A percentile compares a stretch with the other conserved stretches of the same genome.
phyloP scores from a whole-genome alignment of 2,797 vertebrate species.

The Rhabdophis nuchalis region DNA sequence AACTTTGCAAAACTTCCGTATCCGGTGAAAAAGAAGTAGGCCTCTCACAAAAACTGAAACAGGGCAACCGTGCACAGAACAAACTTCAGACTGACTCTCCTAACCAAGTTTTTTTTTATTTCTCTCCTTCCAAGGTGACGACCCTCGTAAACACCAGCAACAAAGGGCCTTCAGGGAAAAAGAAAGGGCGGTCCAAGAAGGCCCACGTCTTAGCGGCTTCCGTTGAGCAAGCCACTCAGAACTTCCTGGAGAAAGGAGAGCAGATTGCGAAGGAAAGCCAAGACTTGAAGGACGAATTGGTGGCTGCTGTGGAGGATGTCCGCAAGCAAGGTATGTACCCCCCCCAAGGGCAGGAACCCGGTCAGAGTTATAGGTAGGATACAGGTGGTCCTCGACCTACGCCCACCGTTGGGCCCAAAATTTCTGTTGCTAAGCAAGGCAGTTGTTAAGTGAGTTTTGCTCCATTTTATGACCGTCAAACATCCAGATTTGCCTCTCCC shows the following conservation, averaged over 20 bases:
- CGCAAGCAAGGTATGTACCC: conserved; percentile 87
- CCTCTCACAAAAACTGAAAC: not conserved
- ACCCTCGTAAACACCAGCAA: conserved; percentile 98
- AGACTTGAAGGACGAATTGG: conserved; percentile 94
- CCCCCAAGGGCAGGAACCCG: accelerated
- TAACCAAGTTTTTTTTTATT: not conserved
- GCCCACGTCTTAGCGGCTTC: conserved; percentile 97
- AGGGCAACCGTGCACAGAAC: too few relatives aligned
- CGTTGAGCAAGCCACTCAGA: conserved; percentile 96
- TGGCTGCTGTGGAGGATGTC: conserved; percentile 94
- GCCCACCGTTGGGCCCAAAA: not conserved
- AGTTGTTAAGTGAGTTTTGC: not conserved
- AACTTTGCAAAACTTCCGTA: not conserved
- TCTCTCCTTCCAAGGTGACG: conserved; percentile 81
- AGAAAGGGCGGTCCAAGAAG: conserved; percentile 98
- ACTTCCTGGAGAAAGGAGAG: conserved; percentile 97
- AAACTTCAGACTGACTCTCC: not conserved
- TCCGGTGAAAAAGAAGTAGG: not conserved
- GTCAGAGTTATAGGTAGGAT: not conserved
- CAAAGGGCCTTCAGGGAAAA: conserved; percentile 96
- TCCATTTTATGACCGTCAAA: not conserved
- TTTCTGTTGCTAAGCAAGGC: not conserved
- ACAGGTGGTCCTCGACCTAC: not conserved
- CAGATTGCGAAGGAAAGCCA: conserved; percentile 98
- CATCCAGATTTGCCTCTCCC: too few relatives aligned